A percentile compares a stretch with the other conserved stretches of the same genome.
These are phyloP conservation scores for Acleris holmiana DNA, from an alignment of 2,888 invertebrate species.

Conservation along the genomic window DNA sequence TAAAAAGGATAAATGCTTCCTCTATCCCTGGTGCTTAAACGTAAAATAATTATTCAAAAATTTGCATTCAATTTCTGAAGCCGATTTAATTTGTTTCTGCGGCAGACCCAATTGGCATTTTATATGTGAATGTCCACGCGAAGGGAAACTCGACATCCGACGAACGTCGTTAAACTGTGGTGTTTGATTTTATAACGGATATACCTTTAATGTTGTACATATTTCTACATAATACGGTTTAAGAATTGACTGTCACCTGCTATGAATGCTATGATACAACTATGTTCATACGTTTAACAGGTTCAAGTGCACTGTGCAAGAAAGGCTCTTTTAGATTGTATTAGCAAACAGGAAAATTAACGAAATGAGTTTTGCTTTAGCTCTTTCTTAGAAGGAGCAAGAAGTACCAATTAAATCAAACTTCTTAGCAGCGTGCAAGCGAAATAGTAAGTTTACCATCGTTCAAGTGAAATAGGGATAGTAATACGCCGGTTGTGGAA, in stretches of 20 bases:
- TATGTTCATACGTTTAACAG: too few species aligned
- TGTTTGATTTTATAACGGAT: constrained; percentile 18
- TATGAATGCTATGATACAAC: too few species aligned
- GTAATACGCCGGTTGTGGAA: constrained; percentile 71
- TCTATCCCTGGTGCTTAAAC: not conserved
- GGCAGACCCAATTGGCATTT: constrained; percentile 17
- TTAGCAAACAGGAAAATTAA: not conserved
- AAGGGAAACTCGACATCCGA: constrained; percentile 23
- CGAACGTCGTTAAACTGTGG: constrained; percentile 15
- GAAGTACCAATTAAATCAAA: constrained; percentile 25
- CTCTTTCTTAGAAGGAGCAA: constrained; percentile 5
- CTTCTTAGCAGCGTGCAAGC: constrained; percentile 11
- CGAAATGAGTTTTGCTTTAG: not conserved
- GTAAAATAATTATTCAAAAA: constrained; percentile 11
- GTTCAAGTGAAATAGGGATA: constrained; percentile 47
- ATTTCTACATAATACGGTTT: not conserved
- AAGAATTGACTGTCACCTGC: not conserved
- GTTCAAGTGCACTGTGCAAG: too few species aligned
- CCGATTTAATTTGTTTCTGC: constrained; percentile 12
- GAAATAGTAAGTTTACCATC: constrained; percentile 3
- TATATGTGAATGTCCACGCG: constrained; percentile 6
- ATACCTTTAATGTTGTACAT: not conserved
- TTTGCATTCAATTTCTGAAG: constrained; percentile 18
- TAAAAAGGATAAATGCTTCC: not conserved
- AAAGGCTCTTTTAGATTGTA: too few species aligned